Evolutionary conservation across 2,888 invertebrate genomes (phyloP).

Genomic region (Penaeus monodon): DNA sequence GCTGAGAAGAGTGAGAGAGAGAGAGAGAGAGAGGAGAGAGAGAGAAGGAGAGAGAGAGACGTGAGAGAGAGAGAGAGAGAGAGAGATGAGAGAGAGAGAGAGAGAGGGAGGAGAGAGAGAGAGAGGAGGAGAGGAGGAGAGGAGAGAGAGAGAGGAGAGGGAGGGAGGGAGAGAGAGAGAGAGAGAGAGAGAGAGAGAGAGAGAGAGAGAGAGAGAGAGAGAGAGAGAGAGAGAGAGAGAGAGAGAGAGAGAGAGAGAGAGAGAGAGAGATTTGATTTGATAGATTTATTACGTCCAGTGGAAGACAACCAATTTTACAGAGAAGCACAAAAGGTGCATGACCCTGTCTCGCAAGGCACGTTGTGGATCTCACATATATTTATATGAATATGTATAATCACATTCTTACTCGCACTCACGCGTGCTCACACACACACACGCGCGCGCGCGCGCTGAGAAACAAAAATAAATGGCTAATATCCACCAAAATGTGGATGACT

Average conservation of each 20-base stretch:
- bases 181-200: no score
- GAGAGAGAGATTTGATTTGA: no score
- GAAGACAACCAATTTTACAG: no score
- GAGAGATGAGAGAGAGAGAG: background rate
- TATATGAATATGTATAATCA: background rate
- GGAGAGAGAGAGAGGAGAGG: background rate
- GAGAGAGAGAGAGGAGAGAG: background rate
- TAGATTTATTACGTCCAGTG: no score
- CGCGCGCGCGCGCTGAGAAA: background rate
- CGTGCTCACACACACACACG: constrained; percentile 20
- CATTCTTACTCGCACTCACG: background rate
- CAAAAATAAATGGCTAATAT: background rate
- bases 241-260: background rate
- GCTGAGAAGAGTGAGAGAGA: background rate
- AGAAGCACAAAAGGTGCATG: no score
- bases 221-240: no score
- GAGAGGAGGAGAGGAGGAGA: background rate
- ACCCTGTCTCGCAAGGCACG: no score
- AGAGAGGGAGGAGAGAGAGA: background rate
- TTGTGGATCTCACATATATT: no score
- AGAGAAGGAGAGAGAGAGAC: background rate
- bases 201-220: background rate
- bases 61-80: no score
- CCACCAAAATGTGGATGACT: background rate
- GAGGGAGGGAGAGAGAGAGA: no score